These are phyloP conservation scores for Eonycteris spelaea DNA, from an alignment of 2,113 vertebrate species.

Conservation along the genomic window DNA sequence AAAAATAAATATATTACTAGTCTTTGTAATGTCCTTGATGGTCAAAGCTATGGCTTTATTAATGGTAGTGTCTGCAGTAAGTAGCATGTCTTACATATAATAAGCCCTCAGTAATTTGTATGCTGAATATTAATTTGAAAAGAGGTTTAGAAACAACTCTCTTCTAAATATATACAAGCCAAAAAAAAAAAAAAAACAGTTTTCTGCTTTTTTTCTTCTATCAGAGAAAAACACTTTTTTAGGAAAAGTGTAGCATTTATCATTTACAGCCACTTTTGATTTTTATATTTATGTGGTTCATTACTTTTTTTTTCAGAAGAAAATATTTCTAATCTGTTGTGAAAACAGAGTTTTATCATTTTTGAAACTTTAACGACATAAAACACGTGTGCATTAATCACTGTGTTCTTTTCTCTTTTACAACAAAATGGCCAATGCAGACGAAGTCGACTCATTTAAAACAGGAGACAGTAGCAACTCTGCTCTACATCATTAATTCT, in stretches of 20 bases:
- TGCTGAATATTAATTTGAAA: neutral
- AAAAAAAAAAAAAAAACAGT: neutral
- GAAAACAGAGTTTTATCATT: constrained; percentile 63
- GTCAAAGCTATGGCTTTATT: neutral
- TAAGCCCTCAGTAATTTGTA: neutral
- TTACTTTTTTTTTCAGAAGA: constrained; percentile 63
- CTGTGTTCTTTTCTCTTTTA: constrained; percentile 62
- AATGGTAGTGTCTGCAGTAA: neutral
- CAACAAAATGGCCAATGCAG: constrained; percentile 62
- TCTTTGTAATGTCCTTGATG: neutral
- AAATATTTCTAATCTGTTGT: constrained; percentile 68
- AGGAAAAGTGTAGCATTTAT: constrained; percentile 40
- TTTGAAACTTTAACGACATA: constrained; percentile 68
- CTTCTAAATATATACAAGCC: neutral
- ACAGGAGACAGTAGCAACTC: constrained; percentile 64
- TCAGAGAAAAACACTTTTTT: constrained; percentile 65
- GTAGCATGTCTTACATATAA: neutral
- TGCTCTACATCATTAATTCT: constrained; percentile 74
- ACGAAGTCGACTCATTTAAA: constrained; percentile 62
- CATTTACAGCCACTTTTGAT: constrained; percentile 65
- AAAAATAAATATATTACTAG: neutral
- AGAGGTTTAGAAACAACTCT: neutral
- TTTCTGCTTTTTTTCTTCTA: constrained; percentile 46
- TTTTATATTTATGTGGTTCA: constrained; percentile 76
- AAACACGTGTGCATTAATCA: constrained; percentile 71